Evolutionary conservation across 2,797 vertebrate genomes (phyloP).

Genomic region (Eulemur albifrons): DNA sequence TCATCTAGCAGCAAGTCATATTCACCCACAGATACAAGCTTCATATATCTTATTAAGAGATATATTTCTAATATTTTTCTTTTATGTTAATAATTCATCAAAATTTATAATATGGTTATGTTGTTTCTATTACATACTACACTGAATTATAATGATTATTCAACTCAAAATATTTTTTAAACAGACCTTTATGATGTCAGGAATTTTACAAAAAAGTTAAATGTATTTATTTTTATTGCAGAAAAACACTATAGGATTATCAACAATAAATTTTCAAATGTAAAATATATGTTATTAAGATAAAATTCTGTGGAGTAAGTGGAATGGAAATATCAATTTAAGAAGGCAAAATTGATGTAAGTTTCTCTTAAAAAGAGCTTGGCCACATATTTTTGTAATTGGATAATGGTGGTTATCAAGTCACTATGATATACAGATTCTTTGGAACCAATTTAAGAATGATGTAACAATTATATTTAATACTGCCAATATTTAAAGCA

Average conservation of each 20-base stretch:
- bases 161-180: constrained; percentile 15
- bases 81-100: background rate
- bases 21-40: background rate
- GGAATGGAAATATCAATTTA: constrained; percentile 22
- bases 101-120: background rate
- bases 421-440: background rate
- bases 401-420: background rate
- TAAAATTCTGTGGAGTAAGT: background rate
- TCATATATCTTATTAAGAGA: background rate
- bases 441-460: background rate
- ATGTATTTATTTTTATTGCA: background rate
- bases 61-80: background rate
- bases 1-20: background rate
- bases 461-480: constrained; percentile 38
- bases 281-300: background rate
- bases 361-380: constrained; percentile 41
- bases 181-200: background rate
- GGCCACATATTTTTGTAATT: constrained; percentile 17
- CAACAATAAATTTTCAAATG: constrained; percentile 8
- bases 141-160: constrained; percentile 17
- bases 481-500: background rate
- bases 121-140: background rate
- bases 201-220: background rate
- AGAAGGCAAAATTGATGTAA: background rate
- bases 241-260: background rate